Percentiles rank a stretch among this genome's conserved stretches.
phyloP scores from a whole-genome alignment of 2,113 vertebrate genomes.

The Phaethon lepturus region DNA sequence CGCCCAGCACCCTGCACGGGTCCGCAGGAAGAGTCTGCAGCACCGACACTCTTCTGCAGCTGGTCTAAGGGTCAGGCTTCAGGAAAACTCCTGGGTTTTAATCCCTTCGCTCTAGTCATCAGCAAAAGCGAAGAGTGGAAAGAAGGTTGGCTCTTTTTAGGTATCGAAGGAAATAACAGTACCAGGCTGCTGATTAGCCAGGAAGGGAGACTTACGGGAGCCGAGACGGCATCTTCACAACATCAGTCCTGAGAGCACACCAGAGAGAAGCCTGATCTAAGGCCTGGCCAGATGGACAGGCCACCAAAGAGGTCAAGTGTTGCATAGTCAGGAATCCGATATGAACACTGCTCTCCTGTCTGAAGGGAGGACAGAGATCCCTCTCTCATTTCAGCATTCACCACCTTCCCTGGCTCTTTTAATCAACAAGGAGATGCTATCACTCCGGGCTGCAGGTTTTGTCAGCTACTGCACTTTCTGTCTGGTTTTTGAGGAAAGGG shows the following conservation, averaged over 20 bases:
- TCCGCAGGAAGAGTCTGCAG: not conserved
- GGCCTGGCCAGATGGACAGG: not conserved
- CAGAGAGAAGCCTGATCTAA: too few relatives aligned
- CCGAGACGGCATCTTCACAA: not conserved
- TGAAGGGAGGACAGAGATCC: not conserved
- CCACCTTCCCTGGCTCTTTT: not conserved
- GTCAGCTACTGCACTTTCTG: not conserved
- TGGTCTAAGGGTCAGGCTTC: not conserved
- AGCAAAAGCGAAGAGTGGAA: not conserved
- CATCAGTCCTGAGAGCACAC: not conserved
- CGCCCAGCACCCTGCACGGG: not conserved
- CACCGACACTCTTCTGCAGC: not conserved
- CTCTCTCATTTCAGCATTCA: not conserved
- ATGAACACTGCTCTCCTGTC: rapidly evolving
- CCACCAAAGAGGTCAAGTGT: not conserved
- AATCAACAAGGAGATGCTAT: not conserved
- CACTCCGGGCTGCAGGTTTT: not conserved
- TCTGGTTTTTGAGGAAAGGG: not conserved
- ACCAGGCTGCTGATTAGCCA: not conserved
- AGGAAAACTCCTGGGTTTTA: not conserved
- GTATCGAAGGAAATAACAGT: not conserved
- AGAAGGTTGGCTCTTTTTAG: not conserved
- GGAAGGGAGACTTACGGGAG: not conserved
- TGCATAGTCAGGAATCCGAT: rapidly evolving
- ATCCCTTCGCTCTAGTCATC: not conserved